phyloP scores from a whole-genome alignment of 2,113 vertebrate species.

The Cryptomyrus ogoouensis region DNA sequence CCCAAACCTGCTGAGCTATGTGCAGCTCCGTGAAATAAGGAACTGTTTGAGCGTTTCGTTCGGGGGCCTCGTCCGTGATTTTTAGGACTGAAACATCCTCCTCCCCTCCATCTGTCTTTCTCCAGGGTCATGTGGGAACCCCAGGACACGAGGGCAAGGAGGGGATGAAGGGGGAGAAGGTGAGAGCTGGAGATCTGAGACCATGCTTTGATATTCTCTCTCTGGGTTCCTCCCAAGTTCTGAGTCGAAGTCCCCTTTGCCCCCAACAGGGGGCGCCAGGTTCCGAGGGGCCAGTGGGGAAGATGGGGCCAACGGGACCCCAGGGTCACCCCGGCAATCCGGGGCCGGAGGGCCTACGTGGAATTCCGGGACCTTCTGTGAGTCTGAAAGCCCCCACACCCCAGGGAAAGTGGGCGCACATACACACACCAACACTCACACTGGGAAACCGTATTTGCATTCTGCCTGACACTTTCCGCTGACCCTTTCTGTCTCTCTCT shows the following conservation, averaged over 20 bases:
- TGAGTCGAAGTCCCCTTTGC: not conserved
- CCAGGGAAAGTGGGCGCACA: not conserved
- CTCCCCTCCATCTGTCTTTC: not conserved
- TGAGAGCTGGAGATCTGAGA: slow-evolving; percentile 35
- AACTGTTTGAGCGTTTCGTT: not conserved
- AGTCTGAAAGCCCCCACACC: slow-evolving; percentile 45
- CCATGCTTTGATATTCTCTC: not conserved
- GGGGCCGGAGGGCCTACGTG: slow-evolving; percentile 75
- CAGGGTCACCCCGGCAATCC: slow-evolving; percentile 71
- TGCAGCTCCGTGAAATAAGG: not conserved
- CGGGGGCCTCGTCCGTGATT: not conserved
- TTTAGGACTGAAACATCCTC: not conserved
- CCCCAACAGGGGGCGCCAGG: slow-evolving; percentile 65
- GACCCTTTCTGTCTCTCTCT: not conserved
- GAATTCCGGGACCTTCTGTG: slow-evolving; percentile 81
- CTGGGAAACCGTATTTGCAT: not conserved
- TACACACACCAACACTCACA: slow-evolving; percentile 4
- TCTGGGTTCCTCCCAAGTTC: not conserved
- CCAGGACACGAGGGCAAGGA: slow-evolving; percentile 75
- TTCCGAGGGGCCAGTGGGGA: slow-evolving; percentile 65
- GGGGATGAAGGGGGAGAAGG: slow-evolving; percentile 80
- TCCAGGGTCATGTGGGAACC: slow-evolving; percentile 68
- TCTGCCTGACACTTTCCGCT: not conserved
- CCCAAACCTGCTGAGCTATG: not conserved
- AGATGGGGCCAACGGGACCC: slow-evolving; percentile 69